Percentiles rank a stretch among this genome's conserved stretches.
These are phyloP conservation scores for Plutella xylostella DNA, from an alignment of 2,888 invertebrate species.

Conservation along the genomic window DNA sequence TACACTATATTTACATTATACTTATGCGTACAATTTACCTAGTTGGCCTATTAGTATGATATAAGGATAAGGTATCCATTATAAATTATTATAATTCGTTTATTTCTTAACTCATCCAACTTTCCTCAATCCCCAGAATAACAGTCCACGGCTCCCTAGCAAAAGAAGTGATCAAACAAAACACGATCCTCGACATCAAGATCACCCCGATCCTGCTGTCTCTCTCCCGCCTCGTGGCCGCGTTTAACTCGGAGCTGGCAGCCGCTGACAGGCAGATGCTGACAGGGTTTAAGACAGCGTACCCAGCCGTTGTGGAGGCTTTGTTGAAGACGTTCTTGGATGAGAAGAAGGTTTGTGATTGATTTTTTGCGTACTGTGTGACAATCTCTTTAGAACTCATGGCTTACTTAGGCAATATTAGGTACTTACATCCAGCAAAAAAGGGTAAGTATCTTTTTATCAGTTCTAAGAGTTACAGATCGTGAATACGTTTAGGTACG, in stretches of 20 bases:
- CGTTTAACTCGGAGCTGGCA: conserved; percentile 39
- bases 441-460: no score
- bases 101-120: background rate
- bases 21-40: no score
- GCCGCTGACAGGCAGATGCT: conserved; percentile 26
- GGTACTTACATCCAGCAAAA: no score
- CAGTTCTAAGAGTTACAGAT: no score
- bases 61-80: no score
- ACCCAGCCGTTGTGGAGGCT: conserved; percentile 34
- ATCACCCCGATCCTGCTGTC: conserved; percentile 43
- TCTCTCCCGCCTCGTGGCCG: conserved; percentile 33
- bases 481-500: no score
- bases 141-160: conserved; percentile 56
- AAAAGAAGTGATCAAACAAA: conserved; percentile 55
- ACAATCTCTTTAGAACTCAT: no score
- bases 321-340: conserved; percentile 41
- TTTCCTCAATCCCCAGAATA: conserved; percentile 33
- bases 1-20: no score
- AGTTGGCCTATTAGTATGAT: no score
- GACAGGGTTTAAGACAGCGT: conserved; percentile 29
- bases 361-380: background rate
- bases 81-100: background rate
- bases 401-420: no score
- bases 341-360: conserved; percentile 43
- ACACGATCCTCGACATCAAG: conserved; percentile 47